Percentiles rank a stretch among this genome's conserved stretches.
phyloP scores from a whole-genome alignment of 2,888 invertebrate genomes.

The Ichneumon xanthorius region DNA sequence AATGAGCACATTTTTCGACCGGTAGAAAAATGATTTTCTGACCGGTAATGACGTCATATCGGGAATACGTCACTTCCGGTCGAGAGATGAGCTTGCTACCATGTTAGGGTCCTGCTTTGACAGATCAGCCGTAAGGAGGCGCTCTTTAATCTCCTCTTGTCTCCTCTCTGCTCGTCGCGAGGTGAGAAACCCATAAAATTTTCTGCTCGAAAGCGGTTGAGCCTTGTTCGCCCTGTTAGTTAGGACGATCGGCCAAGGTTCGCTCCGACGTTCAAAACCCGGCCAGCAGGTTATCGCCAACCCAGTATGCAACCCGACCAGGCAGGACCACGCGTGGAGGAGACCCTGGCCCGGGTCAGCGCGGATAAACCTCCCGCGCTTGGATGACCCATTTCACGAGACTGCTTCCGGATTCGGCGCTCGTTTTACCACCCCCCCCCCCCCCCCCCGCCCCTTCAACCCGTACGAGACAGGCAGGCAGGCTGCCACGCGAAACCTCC shows the following conservation, averaged over 20 bases:
- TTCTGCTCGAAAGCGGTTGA: not conserved
- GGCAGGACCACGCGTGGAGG: constrained; percentile 30
- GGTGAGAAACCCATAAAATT: too few relatives aligned
- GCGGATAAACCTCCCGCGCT: constrained; percentile 47
- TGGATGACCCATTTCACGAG: constrained; percentile 72
- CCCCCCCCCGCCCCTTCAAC: not conserved
- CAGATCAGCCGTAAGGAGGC: too few relatives aligned
- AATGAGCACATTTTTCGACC: too few relatives aligned
- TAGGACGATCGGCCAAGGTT: constrained; percentile 48
- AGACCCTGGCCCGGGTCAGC: constrained; percentile 66
- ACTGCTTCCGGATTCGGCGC: constrained; percentile 60
- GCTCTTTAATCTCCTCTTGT: too few relatives aligned
- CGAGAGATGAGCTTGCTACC: too few relatives aligned
- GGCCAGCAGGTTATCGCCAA: constrained; percentile 17
- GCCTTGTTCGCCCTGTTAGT: constrained; percentile 13
- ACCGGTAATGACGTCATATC: too few relatives aligned
- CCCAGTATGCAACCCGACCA: constrained; percentile 23
- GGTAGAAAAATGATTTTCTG: too few relatives aligned
- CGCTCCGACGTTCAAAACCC: constrained; percentile 19
- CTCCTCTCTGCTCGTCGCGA: too few relatives aligned
- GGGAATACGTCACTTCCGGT: too few relatives aligned
- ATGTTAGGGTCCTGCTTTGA: too few relatives aligned
- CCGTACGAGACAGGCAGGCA: constrained; percentile 5
- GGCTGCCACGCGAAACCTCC: constrained; percentile 6
- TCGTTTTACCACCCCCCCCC: constrained; percentile 34